These are phyloP conservation scores for Trigoniulus corallinus DNA, from an alignment of 1,140 invertebrate species.

Conservation along the genomic window DNA sequence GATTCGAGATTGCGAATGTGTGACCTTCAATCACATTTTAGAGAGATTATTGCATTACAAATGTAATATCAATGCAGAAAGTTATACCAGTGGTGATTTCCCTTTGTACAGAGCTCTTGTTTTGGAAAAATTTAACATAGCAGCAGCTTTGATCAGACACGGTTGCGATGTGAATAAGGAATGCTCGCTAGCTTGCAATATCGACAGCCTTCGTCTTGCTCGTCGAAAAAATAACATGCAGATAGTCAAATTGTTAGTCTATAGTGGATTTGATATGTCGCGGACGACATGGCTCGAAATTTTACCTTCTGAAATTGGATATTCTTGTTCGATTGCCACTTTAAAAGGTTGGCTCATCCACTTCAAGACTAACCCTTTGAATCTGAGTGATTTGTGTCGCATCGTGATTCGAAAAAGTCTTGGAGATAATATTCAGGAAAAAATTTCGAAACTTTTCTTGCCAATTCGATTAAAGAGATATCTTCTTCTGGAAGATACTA, in stretches of 20 bases:
- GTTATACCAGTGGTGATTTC: slow-evolving; percentile 30
- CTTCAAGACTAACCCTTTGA: slow-evolving; percentile 26
- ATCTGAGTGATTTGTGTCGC: slow-evolving; percentile 28
- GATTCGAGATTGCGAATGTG: slow-evolving; percentile 16
- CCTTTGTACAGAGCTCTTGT: slow-evolving; percentile 31
- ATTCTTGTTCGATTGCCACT: slow-evolving; percentile 9
- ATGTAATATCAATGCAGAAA: slow-evolving; percentile 26
- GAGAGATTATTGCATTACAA: slow-evolving; percentile 28
- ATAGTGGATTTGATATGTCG: slow-evolving; percentile 19
- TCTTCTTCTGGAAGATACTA: slow-evolving; percentile 17
- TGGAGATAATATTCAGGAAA: slow-evolving; percentile 18
- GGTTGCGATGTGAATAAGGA: slow-evolving; percentile 27
- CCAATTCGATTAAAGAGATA: slow-evolving; percentile 19
- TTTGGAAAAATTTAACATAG: slow-evolving; percentile 25
- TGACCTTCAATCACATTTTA: slow-evolving; percentile 28
- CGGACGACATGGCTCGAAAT: slow-evolving; percentile 19
- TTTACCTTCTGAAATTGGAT: slow-evolving; percentile 15
- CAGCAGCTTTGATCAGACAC: slow-evolving; percentile 28
- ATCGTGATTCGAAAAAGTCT: slow-evolving; percentile 23
- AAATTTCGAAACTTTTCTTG: slow-evolving; percentile 22
- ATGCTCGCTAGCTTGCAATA: slow-evolving; percentile 18
- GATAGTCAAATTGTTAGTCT: slow-evolving; percentile 17
- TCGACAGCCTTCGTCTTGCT: slow-evolving; percentile 27
- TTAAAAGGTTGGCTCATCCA: slow-evolving; percentile 18
- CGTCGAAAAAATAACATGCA: slow-evolving; percentile 23